phyloP scores from a whole-genome alignment of 2,888 invertebrate species.

The Leptogaster cylindrica region DNA sequence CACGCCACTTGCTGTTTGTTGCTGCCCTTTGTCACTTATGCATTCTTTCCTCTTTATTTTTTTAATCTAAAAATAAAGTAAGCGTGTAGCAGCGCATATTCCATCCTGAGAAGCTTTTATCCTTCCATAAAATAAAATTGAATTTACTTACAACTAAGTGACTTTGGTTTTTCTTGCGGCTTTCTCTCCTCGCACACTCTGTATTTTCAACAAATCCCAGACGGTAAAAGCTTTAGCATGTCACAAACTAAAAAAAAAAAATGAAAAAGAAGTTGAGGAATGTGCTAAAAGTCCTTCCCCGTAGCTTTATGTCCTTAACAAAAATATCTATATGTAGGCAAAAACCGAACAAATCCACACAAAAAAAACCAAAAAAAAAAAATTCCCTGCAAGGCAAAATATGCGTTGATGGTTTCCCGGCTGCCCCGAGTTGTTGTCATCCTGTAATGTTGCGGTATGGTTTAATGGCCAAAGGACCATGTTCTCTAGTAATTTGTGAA shows the following conservation, averaged over 20 bases:
- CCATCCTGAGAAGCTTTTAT: constrained; percentile 38
- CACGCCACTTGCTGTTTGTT: no score
- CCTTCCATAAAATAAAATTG: constrained; percentile 41
- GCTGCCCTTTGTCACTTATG: not conserved
- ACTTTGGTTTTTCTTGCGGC: constrained; percentile 43
- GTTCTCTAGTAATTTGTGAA: constrained; percentile 43
- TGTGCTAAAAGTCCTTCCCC: constrained; percentile 8
- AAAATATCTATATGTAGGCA: no score
- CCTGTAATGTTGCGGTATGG: constrained; percentile 45
- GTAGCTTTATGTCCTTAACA: no score
- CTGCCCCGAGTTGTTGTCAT: constrained; percentile 42
- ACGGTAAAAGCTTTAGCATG: constrained; percentile 46
- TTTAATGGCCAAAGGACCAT: constrained; percentile 43
- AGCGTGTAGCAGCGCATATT: constrained; percentile 26
- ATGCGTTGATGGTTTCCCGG: constrained; percentile 22
- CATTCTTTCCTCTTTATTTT: not conserved
- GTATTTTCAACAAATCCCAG: no score
- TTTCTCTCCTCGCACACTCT: no score
- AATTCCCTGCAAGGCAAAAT: not conserved
- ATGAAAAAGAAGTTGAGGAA: no score
- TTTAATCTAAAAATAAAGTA: no score
- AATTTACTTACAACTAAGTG: constrained; percentile 43
- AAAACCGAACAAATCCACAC: no score
- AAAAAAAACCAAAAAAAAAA: no score
- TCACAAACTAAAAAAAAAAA: constrained; percentile 41